Evolutionary conservation across 2,113 vertebrate species (phyloP).

Genomic region (Elachura formosa): DNA sequence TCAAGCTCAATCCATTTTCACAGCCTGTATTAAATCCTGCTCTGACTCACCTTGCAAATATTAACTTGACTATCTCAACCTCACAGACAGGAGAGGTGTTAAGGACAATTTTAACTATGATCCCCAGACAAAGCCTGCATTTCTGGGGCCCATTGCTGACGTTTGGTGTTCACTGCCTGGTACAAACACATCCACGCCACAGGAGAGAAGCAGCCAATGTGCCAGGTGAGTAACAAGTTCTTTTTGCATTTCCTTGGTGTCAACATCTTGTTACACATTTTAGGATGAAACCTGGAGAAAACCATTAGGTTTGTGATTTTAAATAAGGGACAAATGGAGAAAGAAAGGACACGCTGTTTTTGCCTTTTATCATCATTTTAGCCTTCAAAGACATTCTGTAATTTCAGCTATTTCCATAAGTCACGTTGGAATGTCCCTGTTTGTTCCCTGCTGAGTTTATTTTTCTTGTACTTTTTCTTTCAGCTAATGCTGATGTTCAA

Average conservation of each 20-base stretch:
- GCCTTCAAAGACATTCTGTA: neutral
- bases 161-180: neutral
- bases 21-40: neutral
- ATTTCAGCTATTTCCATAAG: neutral
- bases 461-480: neutral
- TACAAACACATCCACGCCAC: accelerated
- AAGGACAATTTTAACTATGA: neutral
- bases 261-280: neutral
- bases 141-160: neutral
- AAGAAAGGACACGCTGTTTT: neutral
- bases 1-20: neutral
- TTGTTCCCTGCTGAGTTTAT: neutral
- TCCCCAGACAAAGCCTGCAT: neutral
- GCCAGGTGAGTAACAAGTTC: neutral
- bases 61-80: neutral
- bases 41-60: neutral
- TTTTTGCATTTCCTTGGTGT: neutral
- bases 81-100: neutral
- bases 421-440: neutral
- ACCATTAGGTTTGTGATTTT: neutral
- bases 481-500: neutral
- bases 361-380: neutral
- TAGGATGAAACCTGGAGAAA: neutral
- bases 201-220: neutral
- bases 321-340: neutral